A percentile compares a stretch with the other conserved stretches of the same genome.
Evolutionary conservation across 2,888 invertebrate genomes (phyloP).

Genomic region (Dynastes hyllus): DNA sequence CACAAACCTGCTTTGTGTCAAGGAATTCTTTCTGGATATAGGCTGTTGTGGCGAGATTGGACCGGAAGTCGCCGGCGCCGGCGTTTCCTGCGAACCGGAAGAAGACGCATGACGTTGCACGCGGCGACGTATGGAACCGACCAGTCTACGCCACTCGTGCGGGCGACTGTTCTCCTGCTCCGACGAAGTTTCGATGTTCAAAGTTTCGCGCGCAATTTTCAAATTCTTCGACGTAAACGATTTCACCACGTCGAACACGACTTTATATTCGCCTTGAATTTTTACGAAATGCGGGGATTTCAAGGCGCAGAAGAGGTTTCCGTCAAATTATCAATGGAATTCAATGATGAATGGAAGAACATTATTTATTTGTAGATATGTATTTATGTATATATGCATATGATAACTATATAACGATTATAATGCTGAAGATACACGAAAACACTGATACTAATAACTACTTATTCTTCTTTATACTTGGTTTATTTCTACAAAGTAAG

Average conservation of each 20-base stretch:
- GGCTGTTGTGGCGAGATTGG: slow-evolving; percentile 37
- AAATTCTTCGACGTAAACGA: slow-evolving; percentile 64
- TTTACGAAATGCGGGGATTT: neutral
- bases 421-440: slow-evolving; percentile 2
- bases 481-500: slow-evolving; percentile 48
- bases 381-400: too few species aligned
- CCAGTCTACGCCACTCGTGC: slow-evolving; percentile 70
- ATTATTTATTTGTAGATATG: too few species aligned
- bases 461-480: neutral
- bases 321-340: too few species aligned
- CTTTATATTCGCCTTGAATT: slow-evolving; percentile 56
- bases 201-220: slow-evolving; percentile 67
- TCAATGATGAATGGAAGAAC: too few species aligned
- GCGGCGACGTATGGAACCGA: slow-evolving; percentile 70
- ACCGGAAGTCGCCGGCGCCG: slow-evolving; percentile 59
- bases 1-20: slow-evolving; percentile 66
- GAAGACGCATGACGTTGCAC: slow-evolving; percentile 69
- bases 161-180: slow-evolving; percentile 56
- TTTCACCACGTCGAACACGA: slow-evolving; percentile 68
- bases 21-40: slow-evolving; percentile 68
- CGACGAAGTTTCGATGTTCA: slow-evolving; percentile 63
- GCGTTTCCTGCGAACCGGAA: slow-evolving; percentile 55
- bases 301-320: too few species aligned
- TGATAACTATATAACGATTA: too few species aligned
- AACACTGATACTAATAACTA: slow-evolving; percentile 35